Evolutionary conservation across 2,888 invertebrate species (phyloP), one percentile per base, ranked within the genome.

Genomic region (Escarpia spicata): DNA sequence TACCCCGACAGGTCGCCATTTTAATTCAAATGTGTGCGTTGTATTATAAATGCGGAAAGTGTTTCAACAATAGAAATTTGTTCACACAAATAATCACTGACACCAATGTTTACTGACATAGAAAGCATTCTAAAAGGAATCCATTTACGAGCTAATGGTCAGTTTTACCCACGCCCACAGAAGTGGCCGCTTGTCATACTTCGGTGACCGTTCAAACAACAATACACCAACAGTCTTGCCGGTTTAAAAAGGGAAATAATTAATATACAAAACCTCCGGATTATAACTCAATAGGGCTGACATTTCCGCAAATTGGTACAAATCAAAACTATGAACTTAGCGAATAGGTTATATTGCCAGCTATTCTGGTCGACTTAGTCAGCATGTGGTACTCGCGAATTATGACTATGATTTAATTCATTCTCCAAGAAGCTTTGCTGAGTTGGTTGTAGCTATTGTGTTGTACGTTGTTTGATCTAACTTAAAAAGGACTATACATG

Each of bases 21-120:
- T 75, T 75, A 26, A 75, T 26, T 75, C 26, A 26, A 75, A 75
- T 26, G 75, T 75, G 75, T 52, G 75, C 26, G 26, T 75, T 26
- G 75, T 75, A 26, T 26, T 19, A 15, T 75, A 75, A 75, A 75
- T 75, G 26, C 19, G 75, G 75, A 75, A 75, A 26, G 75, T 75
- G 75, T 75, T 75, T 75, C 26, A 15, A 75, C 75, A 75, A 52
- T 6, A 75, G 26, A 15, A n/a, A n/a, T n/a, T 75, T 75, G 75
- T 75, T 75, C 75, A 8, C 75, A 75, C 75, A 26, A 75, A 75
- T 75, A 75, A 75, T 75, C 75, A 75, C 75, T 75, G 75, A 75
- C 75, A 75, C n/a, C 75, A 75, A 75, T 75, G 75, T 75, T 75
- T 75, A 75, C 75, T n/a, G 75, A 75, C 75, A n/a, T n/a, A 75